Conservation (phyloP, 2,797 vertebrate genomes). For the Microchirus variegatus region DNA sequence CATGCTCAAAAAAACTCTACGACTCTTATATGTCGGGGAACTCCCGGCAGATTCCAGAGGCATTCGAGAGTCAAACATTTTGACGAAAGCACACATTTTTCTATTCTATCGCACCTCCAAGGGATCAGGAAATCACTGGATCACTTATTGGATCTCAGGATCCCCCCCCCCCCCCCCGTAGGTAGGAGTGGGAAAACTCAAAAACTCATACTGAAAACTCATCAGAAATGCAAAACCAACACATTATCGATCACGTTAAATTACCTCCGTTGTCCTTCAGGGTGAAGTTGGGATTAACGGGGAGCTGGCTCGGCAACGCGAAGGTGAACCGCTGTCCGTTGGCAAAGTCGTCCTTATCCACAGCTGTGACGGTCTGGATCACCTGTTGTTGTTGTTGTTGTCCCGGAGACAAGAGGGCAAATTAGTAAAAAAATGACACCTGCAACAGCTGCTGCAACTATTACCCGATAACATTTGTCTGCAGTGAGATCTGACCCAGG, state of each 20-base stretch:
- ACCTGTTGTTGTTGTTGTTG: no score
- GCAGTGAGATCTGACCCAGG: no score
- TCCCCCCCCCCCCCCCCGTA: conserved; percentile 8
- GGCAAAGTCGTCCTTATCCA: conserved; percentile 95
- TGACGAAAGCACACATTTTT: conserved; percentile 7
- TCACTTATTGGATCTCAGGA: conserved; percentile 43
- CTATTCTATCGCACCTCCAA: conserved; percentile 36
- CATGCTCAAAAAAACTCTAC: conserved; percentile 35
- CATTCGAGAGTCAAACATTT: conserved; percentile 16
- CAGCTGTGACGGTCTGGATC: conserved; percentile 93
- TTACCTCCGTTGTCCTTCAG: conserved; percentile 98
- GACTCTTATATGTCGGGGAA: conserved; percentile 32
- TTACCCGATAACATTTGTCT: no score
- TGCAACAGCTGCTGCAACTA: no score
- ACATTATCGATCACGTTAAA: conserved; percentile 54
- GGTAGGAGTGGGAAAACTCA: neutral
- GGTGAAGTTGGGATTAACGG: conserved; percentile 96
- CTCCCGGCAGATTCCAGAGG: conserved; percentile 18
- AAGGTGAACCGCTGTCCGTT: conserved; percentile 94
- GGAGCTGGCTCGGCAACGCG: conserved; percentile 84
- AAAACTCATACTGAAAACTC: conserved; percentile 41
- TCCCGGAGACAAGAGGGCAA: conserved; percentile 4
- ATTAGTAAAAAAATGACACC: conserved; percentile 4
- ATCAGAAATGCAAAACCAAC: conserved; percentile 69
- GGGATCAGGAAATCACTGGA: conserved; percentile 16